Evolutionary conservation across 1,140 invertebrate genomes (phyloP).

Genomic region (Gryllus bimaculatus): DNA sequence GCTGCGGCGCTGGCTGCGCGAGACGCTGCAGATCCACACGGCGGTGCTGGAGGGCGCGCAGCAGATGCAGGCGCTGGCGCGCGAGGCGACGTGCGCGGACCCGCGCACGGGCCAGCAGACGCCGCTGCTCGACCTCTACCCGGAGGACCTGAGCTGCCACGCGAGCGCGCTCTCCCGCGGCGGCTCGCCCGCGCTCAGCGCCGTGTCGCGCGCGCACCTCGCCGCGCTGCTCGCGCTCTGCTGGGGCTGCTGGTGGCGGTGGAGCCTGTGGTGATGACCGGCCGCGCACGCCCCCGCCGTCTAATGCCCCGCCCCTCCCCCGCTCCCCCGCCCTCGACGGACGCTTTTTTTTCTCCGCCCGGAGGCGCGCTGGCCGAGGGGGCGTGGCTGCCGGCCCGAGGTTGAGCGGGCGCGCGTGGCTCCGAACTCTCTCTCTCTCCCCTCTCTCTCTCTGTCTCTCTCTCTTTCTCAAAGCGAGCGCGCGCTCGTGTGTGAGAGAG

Average conservation of each 20-base stretch:
- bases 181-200: constrained; percentile 27
- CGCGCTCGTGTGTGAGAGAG: too few species aligned
- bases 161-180: constrained; percentile 55
- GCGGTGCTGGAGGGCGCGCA: constrained; percentile 44
- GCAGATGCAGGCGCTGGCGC: constrained; percentile 36
- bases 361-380: neutral
- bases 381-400: too few species aligned
- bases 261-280: neutral
- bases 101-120: constrained; percentile 44
- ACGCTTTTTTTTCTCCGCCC: neutral
- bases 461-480: too few species aligned
- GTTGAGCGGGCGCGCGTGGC: too few species aligned
- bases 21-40: constrained; percentile 62
- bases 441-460: too few species aligned
- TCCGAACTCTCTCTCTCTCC: too few species aligned
- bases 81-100: constrained; percentile 55
- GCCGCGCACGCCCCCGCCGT: neutral
- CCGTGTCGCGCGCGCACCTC: constrained; percentile 7
- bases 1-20: constrained; percentile 72
- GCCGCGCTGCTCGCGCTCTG: constrained; percentile 8
- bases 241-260: constrained; percentile 15
- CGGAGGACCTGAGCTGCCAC: constrained; percentile 64
- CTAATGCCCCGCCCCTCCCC: neutral
- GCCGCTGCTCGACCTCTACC: constrained; percentile 58
- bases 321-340: neutral